Evolutionary conservation across 1,140 invertebrate genomes (phyloP), one percentile per base, ranked within the genome.

Genomic region (Cotesia glomerata): DNA sequence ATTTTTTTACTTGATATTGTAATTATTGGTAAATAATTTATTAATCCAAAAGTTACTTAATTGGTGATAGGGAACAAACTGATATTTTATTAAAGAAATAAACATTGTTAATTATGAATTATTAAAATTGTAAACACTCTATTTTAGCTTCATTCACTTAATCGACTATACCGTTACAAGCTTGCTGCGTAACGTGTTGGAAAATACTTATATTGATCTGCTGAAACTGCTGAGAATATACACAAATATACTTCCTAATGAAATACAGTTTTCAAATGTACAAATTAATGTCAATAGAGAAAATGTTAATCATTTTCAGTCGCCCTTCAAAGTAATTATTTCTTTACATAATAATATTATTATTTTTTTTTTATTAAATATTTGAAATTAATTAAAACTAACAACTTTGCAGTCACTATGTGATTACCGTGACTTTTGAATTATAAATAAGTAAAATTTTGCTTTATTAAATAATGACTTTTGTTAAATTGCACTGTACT

Each of bases 151-250:
- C 76, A 93, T 95, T 74, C 91, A 91, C 32, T 77, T 94, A 52
- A 87, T 90, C 8, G 94, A 95, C 81, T 94, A 94, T 80, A 89
- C 93, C 80, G 90, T 92, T 36, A 90, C 92, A 62, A 91, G 89
- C 78, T 91, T 92, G 80, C 87, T 94, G 79, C 91, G 92, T 77
- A 85, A 88, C 9, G 81, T 95, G 59, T 88, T 93, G 18, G 87
- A 90, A 9, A 91, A 91, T 74, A 93, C 93, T 0, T 90, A 92
- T 69, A 80, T 82, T 5, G 89, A 89, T 63, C 82, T 94, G 61
- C 82, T 92, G 26, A 82, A 83, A 51, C 87, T 91, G 77, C 83
- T 95, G 14, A 85, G 89, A 32, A 83, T 82, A 36, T 91, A 94
- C 76, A 81, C 91, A 0, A 82, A 89, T 75, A 90, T 87, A 71